Evolutionary conservation across 2,888 invertebrate genomes (phyloP).

Genomic region (Drosophila robusta): DNA sequence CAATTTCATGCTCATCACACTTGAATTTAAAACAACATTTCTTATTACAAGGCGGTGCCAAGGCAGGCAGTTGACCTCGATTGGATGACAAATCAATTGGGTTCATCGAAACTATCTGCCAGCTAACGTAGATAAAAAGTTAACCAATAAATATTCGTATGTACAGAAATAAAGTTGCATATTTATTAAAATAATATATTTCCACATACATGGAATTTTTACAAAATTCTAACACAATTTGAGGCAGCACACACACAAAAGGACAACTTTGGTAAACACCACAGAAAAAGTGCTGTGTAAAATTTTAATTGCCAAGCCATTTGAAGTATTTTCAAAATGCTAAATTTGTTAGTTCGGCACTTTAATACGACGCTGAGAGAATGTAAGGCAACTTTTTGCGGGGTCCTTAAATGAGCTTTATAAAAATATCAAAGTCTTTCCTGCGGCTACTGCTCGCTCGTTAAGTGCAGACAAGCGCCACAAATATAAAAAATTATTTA

Average conservation of each 20-base stretch:
- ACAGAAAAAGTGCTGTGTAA: conserved; percentile 18
- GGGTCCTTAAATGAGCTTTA: conserved; percentile 13
- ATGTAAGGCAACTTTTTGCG: neutral
- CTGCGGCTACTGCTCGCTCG: conserved; percentile 47
- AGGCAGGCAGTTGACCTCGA: conserved; percentile 34
- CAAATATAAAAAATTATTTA: neutral
- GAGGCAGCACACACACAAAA: neutral
- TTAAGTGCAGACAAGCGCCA: conserved; percentile 40
- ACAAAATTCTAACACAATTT: neutral
- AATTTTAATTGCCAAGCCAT: conserved; percentile 55
- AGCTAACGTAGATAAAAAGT: conserved; percentile 7
- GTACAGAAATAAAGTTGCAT: neutral
- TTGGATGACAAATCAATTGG: conserved; percentile 54
- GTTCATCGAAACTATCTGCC: conserved; percentile 43
- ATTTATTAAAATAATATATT: neutral
- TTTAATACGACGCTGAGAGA: conserved; percentile 8
- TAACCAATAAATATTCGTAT: conserved; percentile 1
- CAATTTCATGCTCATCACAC: no score
- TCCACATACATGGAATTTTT: neutral
- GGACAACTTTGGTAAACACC: neutral
- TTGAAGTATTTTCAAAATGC: conserved; percentile 9
- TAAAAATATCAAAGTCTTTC: conserved; percentile 36
- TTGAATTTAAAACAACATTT: no score
- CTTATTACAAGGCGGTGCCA: neutral
- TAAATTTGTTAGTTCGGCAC: conserved; percentile 13